A percentile compares a stretch with the other conserved stretches of the same genome.
Conservation (phyloP, 2,113 vertebrate species). For the Oenanthe melanoleuca region DNA sequence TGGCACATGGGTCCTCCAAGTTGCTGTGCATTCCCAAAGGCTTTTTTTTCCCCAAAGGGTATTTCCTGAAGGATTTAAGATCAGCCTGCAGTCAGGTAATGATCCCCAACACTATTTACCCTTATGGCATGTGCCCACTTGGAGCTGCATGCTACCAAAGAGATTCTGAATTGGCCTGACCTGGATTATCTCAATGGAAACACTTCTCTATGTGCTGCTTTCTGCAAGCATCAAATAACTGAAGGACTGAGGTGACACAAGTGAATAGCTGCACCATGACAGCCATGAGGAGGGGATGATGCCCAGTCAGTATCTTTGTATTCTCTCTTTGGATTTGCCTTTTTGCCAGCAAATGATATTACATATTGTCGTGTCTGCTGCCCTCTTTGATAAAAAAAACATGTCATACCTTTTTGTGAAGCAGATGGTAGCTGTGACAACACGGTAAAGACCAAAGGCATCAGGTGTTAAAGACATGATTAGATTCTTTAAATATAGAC, state of each 20-base stretch:
- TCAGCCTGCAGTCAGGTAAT: background rate
- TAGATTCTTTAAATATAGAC: background rate
- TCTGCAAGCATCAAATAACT: background rate
- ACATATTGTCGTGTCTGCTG: background rate
- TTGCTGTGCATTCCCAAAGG: accelerated
- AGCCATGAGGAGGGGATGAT: background rate
- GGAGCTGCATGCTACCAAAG: background rate
- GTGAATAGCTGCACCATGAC: background rate
- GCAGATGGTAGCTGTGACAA: background rate
- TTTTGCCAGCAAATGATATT: background rate
- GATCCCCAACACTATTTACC: background rate
- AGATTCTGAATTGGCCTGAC: background rate
- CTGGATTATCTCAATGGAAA: background rate
- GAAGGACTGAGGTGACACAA: background rate
- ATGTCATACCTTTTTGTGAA: background rate
- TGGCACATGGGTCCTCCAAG: accelerated
- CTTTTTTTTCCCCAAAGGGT: no score
- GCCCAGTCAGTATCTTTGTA: background rate
- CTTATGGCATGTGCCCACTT: accelerated
- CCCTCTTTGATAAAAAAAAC: background rate
- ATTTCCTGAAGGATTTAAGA: background rate
- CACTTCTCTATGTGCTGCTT: background rate
- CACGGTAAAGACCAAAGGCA: background rate
- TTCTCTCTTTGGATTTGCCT: background rate
- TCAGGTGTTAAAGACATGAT: background rate